These are phyloP conservation scores for Phalacrocorax brasilianus DNA, from an alignment of 2,113 vertebrate species.

Conservation along the genomic window DNA sequence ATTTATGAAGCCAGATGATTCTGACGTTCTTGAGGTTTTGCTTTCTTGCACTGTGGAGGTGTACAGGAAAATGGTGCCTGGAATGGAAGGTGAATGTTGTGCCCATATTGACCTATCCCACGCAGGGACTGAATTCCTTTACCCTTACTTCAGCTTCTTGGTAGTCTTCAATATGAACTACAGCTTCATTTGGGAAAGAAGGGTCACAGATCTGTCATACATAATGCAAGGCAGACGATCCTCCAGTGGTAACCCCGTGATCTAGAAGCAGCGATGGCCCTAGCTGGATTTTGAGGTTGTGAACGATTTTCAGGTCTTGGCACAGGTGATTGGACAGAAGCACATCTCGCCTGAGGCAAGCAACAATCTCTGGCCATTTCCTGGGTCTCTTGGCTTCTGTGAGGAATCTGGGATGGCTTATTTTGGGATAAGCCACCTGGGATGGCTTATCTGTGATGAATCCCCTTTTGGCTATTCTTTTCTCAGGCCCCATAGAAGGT, in stretches of 20 bases:
- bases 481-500: background rate
- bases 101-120: background rate
- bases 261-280: background rate
- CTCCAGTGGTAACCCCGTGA: background rate
- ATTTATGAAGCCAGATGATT: background rate
- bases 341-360: background rate
- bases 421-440: background rate
- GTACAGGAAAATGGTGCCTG: background rate
- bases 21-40: background rate
- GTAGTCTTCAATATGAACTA: background rate
- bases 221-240: fast-evolving
- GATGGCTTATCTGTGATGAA: background rate
- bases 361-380: background rate
- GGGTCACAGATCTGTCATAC: background rate
- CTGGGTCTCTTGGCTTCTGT: background rate
- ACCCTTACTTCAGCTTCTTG: background rate
- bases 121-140: background rate
- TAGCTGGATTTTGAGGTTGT: background rate
- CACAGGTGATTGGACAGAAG: background rate
- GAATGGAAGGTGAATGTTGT: background rate
- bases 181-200: background rate
- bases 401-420: background rate
- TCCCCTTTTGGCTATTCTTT: background rate
- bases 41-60: background rate
- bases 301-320: background rate